Base-by-base conservation (phyloP, 2,888 invertebrate genomes). In the Omphaloscelis lunosa region DNA sequence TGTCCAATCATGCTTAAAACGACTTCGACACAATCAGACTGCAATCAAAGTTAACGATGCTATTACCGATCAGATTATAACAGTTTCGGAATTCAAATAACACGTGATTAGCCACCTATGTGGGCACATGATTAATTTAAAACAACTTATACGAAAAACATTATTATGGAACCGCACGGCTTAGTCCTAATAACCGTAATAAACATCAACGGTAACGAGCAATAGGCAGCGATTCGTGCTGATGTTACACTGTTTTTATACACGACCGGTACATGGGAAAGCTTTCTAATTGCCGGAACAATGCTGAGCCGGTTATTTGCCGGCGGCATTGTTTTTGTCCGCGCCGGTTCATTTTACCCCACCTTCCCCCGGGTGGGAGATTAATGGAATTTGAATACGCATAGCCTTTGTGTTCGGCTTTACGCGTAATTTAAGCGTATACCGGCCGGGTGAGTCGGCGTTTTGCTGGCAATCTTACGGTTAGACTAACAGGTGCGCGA, bases 231-330 rank as follows among this genome's bases (percentile, higher is more conserved):
- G 95, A 96, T 95, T 96, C 96, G 95, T 95, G 96, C 96, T 96
- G 96, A 96, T 96, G 96, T 95, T 96, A 95, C 96, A 95, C 94
- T 96, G 96, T 96, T 96, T 96, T 96, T 96, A 96, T 96, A 96
- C 96, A 95, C 95, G 96, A 92, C 95, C 95, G 94, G 95, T 96
- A 96, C 96, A 96, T 95, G 96, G 96, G 96, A 97, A 97, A 96
- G 96, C 97, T 96, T 96, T 96, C 97, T 97, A 96, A 96, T 96
- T 97, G 97, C 96, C 96, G 96, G 96, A 96, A 96, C 96, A 97
- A 96, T 96, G 96, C 96, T 95, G 96, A 96, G 95, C 96, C 95
- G 96, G 96, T 96, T 96, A 96, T 96, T 95, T 95, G 96, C 96
- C 95, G 94, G 94, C 95, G 96, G 96, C 96, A 96, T 96, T 96